Conservation (phyloP, 2,113 vertebrate species). For the Myxocyprinus asiaticus region DNA sequence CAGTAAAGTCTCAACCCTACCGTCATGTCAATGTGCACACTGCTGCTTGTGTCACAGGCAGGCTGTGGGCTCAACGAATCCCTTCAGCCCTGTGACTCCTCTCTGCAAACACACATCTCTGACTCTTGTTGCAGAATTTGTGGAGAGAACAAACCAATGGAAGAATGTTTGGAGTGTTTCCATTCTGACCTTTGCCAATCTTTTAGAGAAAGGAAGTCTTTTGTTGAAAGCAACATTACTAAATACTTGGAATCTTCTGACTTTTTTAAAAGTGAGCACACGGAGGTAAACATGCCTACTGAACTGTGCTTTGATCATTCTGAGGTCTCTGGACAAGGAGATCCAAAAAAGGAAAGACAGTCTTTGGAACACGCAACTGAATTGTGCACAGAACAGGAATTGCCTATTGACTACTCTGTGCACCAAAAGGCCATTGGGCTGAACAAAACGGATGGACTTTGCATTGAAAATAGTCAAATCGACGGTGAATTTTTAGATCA, state of each 20-base stretch:
- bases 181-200: conserved; percentile 42
- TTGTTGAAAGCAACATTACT: conserved; percentile 49
- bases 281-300: conserved; percentile 60
- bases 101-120: conserved; percentile 57
- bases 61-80: conserved; percentile 57
- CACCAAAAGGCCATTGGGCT: conserved; percentile 47
- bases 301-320: conserved; percentile 67
- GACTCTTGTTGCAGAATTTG: conserved; percentile 45
- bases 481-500: conserved; percentile 44
- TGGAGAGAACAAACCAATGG: conserved; percentile 28
- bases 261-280: conserved; percentile 41
- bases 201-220: conserved; percentile 33
- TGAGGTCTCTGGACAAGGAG: conserved; percentile 56
- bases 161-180: conserved; percentile 59
- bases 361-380: conserved; percentile 52
- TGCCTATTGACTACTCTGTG: conserved; percentile 57
- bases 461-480: conserved; percentile 44
- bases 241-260: conserved; percentile 60
- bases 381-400: conserved; percentile 41
- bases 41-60: conserved; percentile 55
- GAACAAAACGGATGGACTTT: conserved; percentile 52
- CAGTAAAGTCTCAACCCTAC: conserved; percentile 71
- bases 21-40: conserved; percentile 70
- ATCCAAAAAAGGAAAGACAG: conserved; percentile 53
- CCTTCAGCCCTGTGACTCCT: conserved; percentile 54